Conservation (phyloP, 2,888 invertebrate species). For the Trilocha varians region DNA sequence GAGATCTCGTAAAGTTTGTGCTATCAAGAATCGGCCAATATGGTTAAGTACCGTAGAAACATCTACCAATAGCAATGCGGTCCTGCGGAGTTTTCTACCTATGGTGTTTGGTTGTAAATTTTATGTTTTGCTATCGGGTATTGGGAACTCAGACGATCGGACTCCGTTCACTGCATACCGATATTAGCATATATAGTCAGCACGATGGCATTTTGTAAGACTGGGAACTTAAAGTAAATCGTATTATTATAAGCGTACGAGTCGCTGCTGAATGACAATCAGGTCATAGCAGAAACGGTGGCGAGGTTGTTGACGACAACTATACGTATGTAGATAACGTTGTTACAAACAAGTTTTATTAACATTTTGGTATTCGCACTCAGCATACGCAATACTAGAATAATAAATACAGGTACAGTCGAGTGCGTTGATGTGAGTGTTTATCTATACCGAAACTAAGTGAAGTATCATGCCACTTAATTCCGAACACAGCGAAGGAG, state of each 20-base stretch:
- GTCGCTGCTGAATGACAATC: background rate
- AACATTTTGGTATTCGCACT: background rate
- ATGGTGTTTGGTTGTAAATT: constrained; percentile 17
- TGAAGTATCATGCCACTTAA: background rate
- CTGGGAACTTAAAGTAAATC: constrained; percentile 7
- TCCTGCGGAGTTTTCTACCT: constrained; percentile 15
- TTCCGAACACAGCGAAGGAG: background rate
- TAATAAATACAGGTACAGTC: background rate
- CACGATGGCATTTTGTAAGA: constrained; percentile 16
- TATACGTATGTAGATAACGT: background rate
- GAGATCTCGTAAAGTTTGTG: constrained; percentile 6
- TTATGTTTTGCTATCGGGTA: constrained; percentile 27
- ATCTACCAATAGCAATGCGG: constrained; percentile 26
- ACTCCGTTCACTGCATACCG: constrained; percentile 33
- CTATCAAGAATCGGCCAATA: constrained; percentile 25
- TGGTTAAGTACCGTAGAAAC: constrained; percentile 20
- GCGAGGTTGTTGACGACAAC: background rate
- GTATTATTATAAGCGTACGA: background rate
- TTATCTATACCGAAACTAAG: too few relatives aligned
- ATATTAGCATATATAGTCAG: constrained; percentile 36
- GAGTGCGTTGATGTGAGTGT: too few relatives aligned
- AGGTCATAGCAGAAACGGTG: background rate
- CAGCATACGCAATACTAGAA: background rate
- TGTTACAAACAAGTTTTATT: background rate
- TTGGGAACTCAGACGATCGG: constrained; percentile 30